These are phyloP conservation scores for Lissonota sp. DNA, from an alignment of 2,888 invertebrate species.

Conservation along the genomic window DNA sequence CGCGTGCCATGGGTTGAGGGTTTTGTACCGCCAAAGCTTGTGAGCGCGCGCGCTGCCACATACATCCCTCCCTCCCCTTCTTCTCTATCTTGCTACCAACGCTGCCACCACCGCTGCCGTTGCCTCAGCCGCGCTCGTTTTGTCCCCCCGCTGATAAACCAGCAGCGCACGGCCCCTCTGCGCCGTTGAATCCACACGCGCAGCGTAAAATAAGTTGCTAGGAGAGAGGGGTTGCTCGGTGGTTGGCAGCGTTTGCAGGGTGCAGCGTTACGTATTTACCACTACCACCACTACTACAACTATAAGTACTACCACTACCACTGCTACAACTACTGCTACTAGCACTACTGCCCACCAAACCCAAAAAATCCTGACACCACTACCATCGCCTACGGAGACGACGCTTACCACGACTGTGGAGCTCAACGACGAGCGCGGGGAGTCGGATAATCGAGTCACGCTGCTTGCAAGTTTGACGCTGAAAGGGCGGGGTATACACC, in stretches of 20 bases:
- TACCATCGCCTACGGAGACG: constrained; percentile 7
- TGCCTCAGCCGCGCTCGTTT: not conserved
- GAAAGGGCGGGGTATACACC: constrained; percentile 75
- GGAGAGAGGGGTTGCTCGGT: constrained; percentile 40
- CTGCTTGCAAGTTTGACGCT: constrained; percentile 63
- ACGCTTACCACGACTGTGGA: constrained; percentile 22
- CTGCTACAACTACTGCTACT: constrained; percentile 53
- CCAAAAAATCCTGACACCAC: constrained; percentile 19
- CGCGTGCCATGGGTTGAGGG: constrained; percentile 71
- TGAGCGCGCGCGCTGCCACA: constrained; percentile 62
- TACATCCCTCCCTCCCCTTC: constrained; percentile 63
- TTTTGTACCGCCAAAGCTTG: constrained; percentile 56
- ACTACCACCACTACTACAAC: constrained; percentile 60
- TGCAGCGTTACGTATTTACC: constrained; percentile 60
- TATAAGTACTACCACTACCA: constrained; percentile 42
- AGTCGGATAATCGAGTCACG: constrained; percentile 44
- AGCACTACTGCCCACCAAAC: constrained; percentile 40
- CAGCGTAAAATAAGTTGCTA: not conserved
- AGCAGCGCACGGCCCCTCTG: not conserved
- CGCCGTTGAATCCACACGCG: constrained; percentile 22
- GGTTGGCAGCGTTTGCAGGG: constrained; percentile 58
- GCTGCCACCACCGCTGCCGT: constrained; percentile 34
- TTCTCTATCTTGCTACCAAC: constrained; percentile 17
- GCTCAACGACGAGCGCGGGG: constrained; percentile 28
- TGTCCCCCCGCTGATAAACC: not conserved